These are phyloP conservation scores for Caenorhabditis sp. DNA, from an alignment of 2,888 invertebrate genomes.

Conservation along the genomic window DNA sequence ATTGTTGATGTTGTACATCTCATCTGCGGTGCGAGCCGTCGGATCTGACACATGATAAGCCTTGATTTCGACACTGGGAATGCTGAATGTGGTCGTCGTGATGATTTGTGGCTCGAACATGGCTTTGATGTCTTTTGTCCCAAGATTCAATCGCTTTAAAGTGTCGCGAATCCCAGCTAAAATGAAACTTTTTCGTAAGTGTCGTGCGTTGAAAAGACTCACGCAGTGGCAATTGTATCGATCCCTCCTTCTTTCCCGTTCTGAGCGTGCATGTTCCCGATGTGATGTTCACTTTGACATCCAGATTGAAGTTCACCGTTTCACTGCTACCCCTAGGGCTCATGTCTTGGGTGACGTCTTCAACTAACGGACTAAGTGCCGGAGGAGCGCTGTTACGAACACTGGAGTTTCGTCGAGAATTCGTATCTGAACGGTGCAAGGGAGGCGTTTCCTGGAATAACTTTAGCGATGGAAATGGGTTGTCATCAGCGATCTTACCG, in stretches of 20 bases:
- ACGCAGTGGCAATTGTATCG: constrained; percentile 25
- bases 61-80: constrained; percentile 88
- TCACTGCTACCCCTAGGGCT: constrained; percentile 55
- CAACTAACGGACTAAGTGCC: background rate
- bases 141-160: constrained; percentile 53
- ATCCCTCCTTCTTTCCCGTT: constrained; percentile 68
- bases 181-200: background rate
- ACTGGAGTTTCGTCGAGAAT: constrained; percentile 29
- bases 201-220: background rate
- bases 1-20: constrained; percentile 27
- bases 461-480: too few relatives aligned
- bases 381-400: background rate
- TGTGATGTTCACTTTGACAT: constrained; percentile 79
- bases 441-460: constrained; percentile 30
- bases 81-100: constrained; percentile 65
- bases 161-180: constrained; percentile 48
- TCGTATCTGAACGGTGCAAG: background rate
- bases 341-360: constrained; percentile 21
- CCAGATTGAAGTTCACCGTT: constrained; percentile 81
- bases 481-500: too few relatives aligned
- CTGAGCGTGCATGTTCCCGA: constrained; percentile 78
- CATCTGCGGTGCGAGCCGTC: constrained; percentile 16
- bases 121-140: constrained; percentile 56
- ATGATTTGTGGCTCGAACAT: constrained; percentile 58
- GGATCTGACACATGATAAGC: constrained; percentile 84